Base-by-base conservation (phyloP, 1,140 invertebrate species). In the Ctenoplectra terminalis region DNA sequence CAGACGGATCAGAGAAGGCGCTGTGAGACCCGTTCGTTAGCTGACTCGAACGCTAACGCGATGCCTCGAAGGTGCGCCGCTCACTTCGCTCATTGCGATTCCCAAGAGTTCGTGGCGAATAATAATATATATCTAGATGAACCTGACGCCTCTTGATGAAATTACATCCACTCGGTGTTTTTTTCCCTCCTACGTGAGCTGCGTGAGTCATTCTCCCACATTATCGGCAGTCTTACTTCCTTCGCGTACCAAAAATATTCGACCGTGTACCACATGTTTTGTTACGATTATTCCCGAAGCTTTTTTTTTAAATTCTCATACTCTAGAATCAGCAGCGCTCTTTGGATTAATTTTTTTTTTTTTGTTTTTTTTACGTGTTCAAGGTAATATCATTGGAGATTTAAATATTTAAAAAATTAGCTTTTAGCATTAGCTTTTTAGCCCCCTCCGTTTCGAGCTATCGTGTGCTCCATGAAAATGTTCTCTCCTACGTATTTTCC, bases 171-270 rank as follows among this genome's bases (percentile, higher is more conserved):
- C 6, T 23, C 9, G 48, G 20, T 74, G 56, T 74, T 80, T 64
- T 81, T n/a, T 64, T 64, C n/a, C 34, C 48, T 64, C 78, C 78
- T 81, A 81, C 78, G 78, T 74, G 78, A 74, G 48, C 70, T n/a
- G 48, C 60, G 71, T 81, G 78, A 81, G 37, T 81, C 78, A 81
- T 46, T 64, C 78, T 81, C 48, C 20, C 58, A 66, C 50, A 74
- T 64, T 73, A 81, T 74, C 78, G 60, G 2, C 3, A 20, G 48
- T 20, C 46, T 73, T 20, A 29, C n/a, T 43, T 37, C 46, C 8
- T 31, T 9, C 31, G 7, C 31, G 5, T 46, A 46, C 71, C 71
- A 34, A 81, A 78, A 74, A 74, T 54, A 80, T 46, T 54, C n/a
- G 31, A 50, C 40, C 54, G 17, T 20, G 40, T 40, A 9, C 3